phyloP scores from a whole-genome alignment of 37 sponge, comb jelly and placozoan genomes.

The Spongilla lacustris region DNA sequence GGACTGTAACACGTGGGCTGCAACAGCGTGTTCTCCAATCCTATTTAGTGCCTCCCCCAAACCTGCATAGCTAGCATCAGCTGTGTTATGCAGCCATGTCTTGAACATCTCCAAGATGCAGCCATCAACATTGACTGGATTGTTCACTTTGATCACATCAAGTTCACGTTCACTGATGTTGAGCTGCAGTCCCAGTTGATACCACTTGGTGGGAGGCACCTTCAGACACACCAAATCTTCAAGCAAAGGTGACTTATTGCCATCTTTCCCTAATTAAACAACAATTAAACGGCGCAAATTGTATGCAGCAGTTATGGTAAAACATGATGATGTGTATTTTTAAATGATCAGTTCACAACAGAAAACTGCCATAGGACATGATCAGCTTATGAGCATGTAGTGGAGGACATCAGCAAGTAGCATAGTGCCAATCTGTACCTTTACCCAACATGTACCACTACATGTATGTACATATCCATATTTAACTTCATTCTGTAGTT shows the following conservation, averaged over 20 bases:
- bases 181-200: conserved; percentile 7
- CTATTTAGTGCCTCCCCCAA: neutral
- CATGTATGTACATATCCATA: too few relatives aligned
- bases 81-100: neutral
- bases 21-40: neutral
- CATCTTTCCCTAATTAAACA: conserved; percentile 30
- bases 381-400: too few relatives aligned
- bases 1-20: too few relatives aligned
- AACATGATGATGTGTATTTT: too few relatives aligned
- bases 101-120: conserved; percentile 2
- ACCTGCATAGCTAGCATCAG: neutral
- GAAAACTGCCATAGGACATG: too few relatives aligned
- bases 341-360: too few relatives aligned
- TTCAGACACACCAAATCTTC: neutral
- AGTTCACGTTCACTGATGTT: neutral
- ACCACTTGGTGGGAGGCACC: conserved; percentile 4
- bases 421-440: too few relatives aligned
- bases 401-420: too few relatives aligned
- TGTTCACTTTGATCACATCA: conserved; percentile 4
- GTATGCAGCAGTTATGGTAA: too few relatives aligned
- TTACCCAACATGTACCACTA: too few relatives aligned
- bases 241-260: neutral
- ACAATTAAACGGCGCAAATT: too few relatives aligned
- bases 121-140: neutral
- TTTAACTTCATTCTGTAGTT: too few relatives aligned